A percentile compares a stretch with the other conserved stretches of the same genome.
Evolutionary conservation across 35 echinoderm and acorn worm genomes (phyloP).

Genomic region (Eucidaris tribuloides): DNA sequence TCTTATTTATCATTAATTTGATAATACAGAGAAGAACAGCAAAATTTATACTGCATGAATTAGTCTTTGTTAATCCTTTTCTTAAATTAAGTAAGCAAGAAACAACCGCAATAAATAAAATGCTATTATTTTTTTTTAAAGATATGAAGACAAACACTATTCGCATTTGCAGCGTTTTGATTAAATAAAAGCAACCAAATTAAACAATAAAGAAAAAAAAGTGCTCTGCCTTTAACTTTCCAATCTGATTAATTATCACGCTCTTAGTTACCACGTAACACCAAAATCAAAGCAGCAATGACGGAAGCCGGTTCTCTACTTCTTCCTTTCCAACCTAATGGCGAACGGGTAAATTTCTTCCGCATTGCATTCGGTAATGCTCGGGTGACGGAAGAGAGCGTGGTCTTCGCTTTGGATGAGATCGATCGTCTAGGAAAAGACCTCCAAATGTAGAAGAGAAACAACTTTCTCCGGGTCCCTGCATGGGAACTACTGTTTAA

Average conservation of each 20-base stretch:
- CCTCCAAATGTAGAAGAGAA: conserved; percentile 9
- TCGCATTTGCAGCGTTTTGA: neutral
- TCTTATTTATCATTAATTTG: too few relatives aligned
- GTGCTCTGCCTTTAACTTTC: neutral
- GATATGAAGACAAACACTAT: neutral
- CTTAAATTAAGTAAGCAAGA: too few relatives aligned
- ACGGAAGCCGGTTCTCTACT: conserved; percentile 70
- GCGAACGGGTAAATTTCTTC: conserved; percentile 83
- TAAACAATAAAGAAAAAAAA: neutral
- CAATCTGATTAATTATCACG: neutral
- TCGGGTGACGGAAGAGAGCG: conserved; percentile 32
- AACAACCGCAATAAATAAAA: neutral
- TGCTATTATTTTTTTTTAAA: neutral
- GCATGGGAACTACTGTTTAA: too few relatives aligned
- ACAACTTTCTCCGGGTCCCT: too few relatives aligned
- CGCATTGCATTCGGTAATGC: conserved; percentile 61
- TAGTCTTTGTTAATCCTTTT: too few relatives aligned
- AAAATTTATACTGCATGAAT: too few relatives aligned
- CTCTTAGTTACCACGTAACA: conserved; percentile 48
- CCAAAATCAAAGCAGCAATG: conserved; percentile 85
- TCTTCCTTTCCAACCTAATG: conserved; percentile 85
- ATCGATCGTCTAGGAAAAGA: conserved; percentile 81
- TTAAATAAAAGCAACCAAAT: neutral
- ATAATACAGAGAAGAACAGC: too few relatives aligned
- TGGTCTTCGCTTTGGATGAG: conserved; percentile 80